These are phyloP conservation scores for Epistrophe eligans DNA, from an alignment of 2,888 invertebrate genomes.

Conservation along the genomic window DNA sequence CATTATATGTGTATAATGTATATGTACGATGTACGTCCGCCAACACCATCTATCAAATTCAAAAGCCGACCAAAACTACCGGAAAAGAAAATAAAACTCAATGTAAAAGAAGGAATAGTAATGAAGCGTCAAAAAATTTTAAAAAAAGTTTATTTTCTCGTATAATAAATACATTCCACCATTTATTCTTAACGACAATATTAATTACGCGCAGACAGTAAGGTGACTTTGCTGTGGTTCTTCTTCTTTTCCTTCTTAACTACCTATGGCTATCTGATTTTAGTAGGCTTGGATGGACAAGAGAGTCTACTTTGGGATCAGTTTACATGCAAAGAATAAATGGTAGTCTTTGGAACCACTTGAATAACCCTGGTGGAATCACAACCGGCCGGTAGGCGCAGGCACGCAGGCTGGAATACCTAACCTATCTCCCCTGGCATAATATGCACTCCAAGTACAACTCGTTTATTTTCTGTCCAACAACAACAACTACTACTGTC, in stretches of 20 bases:
- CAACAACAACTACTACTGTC: conserved; percentile 14
- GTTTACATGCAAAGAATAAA: neutral
- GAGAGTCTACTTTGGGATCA: conserved; percentile 28
- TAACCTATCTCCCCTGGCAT: conserved; percentile 35
- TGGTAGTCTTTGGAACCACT: conserved; percentile 27
- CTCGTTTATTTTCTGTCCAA: conserved; percentile 46
- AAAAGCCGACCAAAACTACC: conserved; percentile 33
- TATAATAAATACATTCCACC: conserved; percentile 33
- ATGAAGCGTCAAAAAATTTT: conserved; percentile 50
- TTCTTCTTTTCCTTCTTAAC: conserved; percentile 7
- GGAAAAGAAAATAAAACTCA: conserved; percentile 52
- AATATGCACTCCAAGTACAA: conserved; percentile 25
- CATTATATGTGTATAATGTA: conserved; percentile 1
- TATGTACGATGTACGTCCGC: conserved; percentile 2
- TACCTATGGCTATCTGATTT: conserved; percentile 41
- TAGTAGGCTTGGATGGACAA: conserved; percentile 28
- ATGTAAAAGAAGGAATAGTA: conserved; percentile 35
- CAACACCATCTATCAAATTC: conserved; percentile 35
- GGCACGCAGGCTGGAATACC: conserved; percentile 3
- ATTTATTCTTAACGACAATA: conserved; percentile 61
- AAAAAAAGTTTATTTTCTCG: conserved; percentile 33
- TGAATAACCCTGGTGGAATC: conserved; percentile 32
- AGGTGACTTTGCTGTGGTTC: conserved; percentile 53
- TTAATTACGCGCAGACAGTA: conserved; percentile 65
- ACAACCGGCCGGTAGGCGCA: conserved; percentile 24